Evolutionary conservation across 2,888 invertebrate genomes (phyloP), one percentile per base, ranked within the genome.

Genomic region (Agapostemon virescens): DNA sequence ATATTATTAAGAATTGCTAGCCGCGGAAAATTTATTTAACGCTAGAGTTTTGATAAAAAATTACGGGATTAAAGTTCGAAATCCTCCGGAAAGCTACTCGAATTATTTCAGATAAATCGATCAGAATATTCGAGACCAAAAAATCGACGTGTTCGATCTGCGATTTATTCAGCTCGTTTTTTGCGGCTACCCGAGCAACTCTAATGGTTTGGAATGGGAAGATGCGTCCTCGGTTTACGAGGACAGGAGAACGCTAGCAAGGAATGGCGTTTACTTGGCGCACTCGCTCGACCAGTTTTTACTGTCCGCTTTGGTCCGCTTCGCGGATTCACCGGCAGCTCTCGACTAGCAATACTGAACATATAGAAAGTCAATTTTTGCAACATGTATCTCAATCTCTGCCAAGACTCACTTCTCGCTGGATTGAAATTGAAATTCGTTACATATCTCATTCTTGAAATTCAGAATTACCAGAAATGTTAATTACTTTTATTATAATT

Each of bases 271-370:
- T 82, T 83, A 83, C 82, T 81, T 74, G 77, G 82, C 77, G 77
- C 83, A 81, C 83, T 83, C 72, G 83, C 72, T 69, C 76, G 78
- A 84, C 84, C 84, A 84, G 84, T 84, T 84, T 84, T 83, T 84
- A 77, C 72, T 45, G 74, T 61, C 63, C 74, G 36, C 71, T 38
- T 71, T 75, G 68, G 81, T 73, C 68, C 75, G 78, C 73, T 40
- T 77, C 68, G 81, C 72, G 49, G 79, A 79, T 79, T 72, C 68
- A 42, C 36, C 74, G 42, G 42, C 15, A 26, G 26, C 77, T 69
- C 61, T 74, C 55, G 67, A 63, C 74, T 79, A 61, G 52, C 58
- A 49, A 30, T 49, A 33, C 49, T 15, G 23, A 9, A 49, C 26
- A n/a, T 63, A 42, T 45, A 45, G 61, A 52, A 58, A 67, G 68